Base-by-base conservation (phyloP, 2,888 invertebrate genomes). In the Brenthis daphne region DNA sequence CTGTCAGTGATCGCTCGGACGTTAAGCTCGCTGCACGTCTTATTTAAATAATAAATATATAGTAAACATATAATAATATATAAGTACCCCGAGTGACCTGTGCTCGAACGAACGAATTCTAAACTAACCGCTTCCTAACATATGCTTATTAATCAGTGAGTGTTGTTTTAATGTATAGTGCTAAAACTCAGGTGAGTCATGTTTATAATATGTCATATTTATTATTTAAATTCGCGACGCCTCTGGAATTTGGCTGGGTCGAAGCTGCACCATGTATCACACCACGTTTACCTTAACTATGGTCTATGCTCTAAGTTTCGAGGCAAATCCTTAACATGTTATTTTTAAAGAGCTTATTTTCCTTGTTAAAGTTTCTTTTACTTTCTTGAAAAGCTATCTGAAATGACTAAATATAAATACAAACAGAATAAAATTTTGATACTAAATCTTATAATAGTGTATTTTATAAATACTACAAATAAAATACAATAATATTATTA, bases 1-100 rank as follows among this genome's bases (percentile, higher is more conserved):
- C 68, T 68, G 71, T 68, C 84, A 88, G 88, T 88, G 85, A 84
- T 85, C 90, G 87, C 89, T 84, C 90, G 89, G 87, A 83, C 86
- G 82, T 81, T 83, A 74, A 77, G 77, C 80, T 85, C 82, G 82
- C 77, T 80, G 79, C 83, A 86, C 87, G 85, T 76, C 67, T 67
- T 67, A 65, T 64, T 77, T 75, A 76, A 79, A 80, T 82, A 78
- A 79, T 78, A 77, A 80, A 77, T 80, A 80, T 77, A 82, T 77
- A 79, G 76, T 43, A 43, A 43, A 43, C 77, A 80, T 77, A 79
- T 33, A 60, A 53, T 14, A 14, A 37, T 63, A 63, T 20, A 16
- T 16, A 53, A 63, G 37, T 87, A 88, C 88, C 89, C 86, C 85
- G 82, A 84, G 88, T 88, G 88, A 89, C 89, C 89, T 85, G 84